Base-by-base conservation (phyloP, 2,888 invertebrate species). In the Lissonota sp. region DNA sequence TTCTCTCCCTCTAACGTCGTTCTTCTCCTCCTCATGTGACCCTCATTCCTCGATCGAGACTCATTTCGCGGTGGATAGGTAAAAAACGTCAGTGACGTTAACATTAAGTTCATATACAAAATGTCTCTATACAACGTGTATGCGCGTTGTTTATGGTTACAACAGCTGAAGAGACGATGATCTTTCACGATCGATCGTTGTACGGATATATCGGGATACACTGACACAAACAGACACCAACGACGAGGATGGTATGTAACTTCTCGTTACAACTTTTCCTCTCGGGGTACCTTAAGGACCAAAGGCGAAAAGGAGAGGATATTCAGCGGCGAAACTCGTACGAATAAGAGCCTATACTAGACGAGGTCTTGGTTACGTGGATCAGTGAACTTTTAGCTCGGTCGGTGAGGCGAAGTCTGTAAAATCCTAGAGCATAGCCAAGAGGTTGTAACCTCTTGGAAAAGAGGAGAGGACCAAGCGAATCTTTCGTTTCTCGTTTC, bases 181-280 rank as follows among this genome's bases (percentile, higher is more conserved):
- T 90, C 89, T 89, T 90, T 90, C 88, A 89, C 89, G 89, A 90
- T 90, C 88, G 87, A 88, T 88, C 85, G 86, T 86, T 79, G 77
- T 70, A 60, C 76, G 66, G 66, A 74, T 74, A 67, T 74, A 80
- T 72, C 62, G 75, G 57, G 62, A 79, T 64, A 79, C 78, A 70
- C 69, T n/a, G 70, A 66, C 74, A 66, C 69, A 51, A 7, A 44
- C 7, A 44, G 44, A 44, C 7, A 44, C 7, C 6, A 10, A 44
- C 7, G 10, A 44, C 6, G 44, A 44, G 44, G 10, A 44, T 6
- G 53, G 76, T 74, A 79, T 26, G 1, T 3, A 26, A n/a, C n/a
- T 73, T 83, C 84, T 83, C 81, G 82, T 83, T 83, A 82, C 80
- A 72, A 78, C 67, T 51, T 71, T 44, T 73, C 70, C 40, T 16